A percentile compares a stretch with the other conserved stretches of the same genome.
These are phyloP conservation scores for Neotoma lepida DNA, from an alignment of 2,113 vertebrate genomes.

Conservation along the genomic window DNA sequence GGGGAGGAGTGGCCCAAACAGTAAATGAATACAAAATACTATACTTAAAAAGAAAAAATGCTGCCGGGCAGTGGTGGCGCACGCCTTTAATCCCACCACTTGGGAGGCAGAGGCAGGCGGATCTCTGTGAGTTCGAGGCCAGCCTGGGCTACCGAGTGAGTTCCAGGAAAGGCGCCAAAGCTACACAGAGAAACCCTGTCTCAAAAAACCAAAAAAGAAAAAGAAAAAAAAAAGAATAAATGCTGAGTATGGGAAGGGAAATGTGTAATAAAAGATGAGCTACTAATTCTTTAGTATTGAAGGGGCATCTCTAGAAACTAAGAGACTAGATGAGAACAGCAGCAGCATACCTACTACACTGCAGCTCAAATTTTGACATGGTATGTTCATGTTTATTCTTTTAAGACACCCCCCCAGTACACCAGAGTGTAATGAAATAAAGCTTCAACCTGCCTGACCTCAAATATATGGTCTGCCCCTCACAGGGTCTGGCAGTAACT, in stretches of 20 bases:
- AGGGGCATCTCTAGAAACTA: conserved; percentile 22
- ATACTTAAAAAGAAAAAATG: conserved; percentile 53
- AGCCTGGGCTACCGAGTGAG: too few species aligned
- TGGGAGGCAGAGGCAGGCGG: too few species aligned
- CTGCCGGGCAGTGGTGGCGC: too few species aligned
- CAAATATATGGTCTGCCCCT: conserved; percentile 22
- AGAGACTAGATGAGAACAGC: not conserved
- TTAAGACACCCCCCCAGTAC: not conserved
- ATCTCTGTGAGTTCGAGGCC: too few species aligned
- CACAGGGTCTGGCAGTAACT: conserved; percentile 15
- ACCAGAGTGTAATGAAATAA: conserved; percentile 8
- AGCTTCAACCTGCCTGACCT: conserved; percentile 11
- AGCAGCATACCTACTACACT: not conserved
- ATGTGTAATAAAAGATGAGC: conserved; percentile 28
- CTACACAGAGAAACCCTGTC: too few species aligned
- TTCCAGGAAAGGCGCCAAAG: too few species aligned
- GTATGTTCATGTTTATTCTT: conserved; percentile 31
- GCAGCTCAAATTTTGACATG: conserved; percentile 5
- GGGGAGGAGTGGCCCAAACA: not conserved
- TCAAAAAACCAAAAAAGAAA: too few species aligned
- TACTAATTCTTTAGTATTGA: conserved; percentile 44
- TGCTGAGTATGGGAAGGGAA: not conserved
- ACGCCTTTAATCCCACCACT: too few species aligned
- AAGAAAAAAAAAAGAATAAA: too few species aligned
- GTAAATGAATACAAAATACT: not conserved